Percentiles rank a stretch among this genome's conserved stretches.
These are phyloP conservation scores for Tamandua tetradactyla DNA, from an alignment of 2,797 vertebrate genomes.

Conservation along the genomic window DNA sequence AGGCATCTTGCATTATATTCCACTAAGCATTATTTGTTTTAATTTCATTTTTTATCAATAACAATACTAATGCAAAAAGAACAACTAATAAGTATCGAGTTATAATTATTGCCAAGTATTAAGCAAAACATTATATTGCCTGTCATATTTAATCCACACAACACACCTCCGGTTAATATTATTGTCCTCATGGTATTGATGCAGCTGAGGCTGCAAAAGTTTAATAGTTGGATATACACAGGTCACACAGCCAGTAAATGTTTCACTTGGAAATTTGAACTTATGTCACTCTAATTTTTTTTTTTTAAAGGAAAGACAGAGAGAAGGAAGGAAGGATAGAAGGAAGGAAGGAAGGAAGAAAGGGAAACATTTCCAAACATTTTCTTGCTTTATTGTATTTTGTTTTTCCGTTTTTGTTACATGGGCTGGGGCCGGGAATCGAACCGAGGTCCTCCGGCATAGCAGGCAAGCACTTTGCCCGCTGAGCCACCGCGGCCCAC, in stretches of 20 bases:
- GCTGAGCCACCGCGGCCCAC: no score
- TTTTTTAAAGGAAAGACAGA: no score
- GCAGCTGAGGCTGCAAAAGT: not conserved
- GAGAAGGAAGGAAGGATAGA: no score
- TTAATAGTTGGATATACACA: no score
- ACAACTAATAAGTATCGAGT: not conserved
- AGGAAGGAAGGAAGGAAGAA: no score
- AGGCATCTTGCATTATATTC: not conserved
- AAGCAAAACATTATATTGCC: not conserved
- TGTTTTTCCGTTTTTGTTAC: no score
- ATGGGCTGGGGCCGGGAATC: no score
- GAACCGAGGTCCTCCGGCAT: no score
- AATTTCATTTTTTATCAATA: not conserved
- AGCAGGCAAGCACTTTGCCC: no score
- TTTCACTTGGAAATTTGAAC: not conserved
- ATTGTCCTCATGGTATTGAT: not conserved
- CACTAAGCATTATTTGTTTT: not conserved
- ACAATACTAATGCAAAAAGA: not conserved
- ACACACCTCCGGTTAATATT: not conserved
- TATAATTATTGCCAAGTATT: not conserved
- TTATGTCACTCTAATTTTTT: not conserved
- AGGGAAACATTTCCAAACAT: no score
- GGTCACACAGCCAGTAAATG: not conserved
- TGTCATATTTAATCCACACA: not conserved
- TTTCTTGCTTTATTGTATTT: no score